Percentiles rank a stretch among this genome's conserved stretches.
Evolutionary conservation across 1,140 invertebrate species (phyloP).

Genomic region (Aphelenchoides avenae): DNA sequence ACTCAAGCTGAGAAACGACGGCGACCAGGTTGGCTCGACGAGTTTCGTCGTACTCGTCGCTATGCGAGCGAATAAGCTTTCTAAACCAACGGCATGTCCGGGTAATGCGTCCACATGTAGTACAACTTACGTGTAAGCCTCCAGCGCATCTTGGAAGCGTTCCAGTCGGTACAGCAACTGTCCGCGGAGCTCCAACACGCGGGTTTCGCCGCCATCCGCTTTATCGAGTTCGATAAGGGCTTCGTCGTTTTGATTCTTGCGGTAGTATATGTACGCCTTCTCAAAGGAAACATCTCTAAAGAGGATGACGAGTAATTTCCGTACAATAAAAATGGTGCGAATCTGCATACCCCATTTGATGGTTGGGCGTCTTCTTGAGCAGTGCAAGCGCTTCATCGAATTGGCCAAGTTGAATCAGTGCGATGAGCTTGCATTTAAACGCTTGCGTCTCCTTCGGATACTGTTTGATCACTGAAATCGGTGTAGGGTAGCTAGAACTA

Average conservation of each 20-base stretch:
- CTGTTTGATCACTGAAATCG: too few species aligned
- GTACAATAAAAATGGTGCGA: too few species aligned
- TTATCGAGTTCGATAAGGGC: constrained; percentile 31
- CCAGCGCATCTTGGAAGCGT: constrained; percentile 33
- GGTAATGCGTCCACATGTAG: neutral
- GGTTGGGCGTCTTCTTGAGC: too few species aligned
- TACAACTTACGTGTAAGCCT: constrained; percentile 37
- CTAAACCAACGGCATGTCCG: constrained; percentile 25
- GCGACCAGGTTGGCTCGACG: constrained; percentile 46
- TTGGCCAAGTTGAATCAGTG: too few species aligned
- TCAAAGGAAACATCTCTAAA: constrained; percentile 37
- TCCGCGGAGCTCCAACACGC: constrained; percentile 37
- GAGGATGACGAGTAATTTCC: too few species aligned
- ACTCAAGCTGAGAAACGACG: constrained; percentile 26
- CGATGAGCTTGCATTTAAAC: too few species aligned
- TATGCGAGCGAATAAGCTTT: constrained; percentile 28
- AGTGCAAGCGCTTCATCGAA: too few species aligned
- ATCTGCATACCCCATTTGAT: too few species aligned
- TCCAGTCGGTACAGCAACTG: constrained; percentile 42
- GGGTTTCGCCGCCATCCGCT: constrained; percentile 18
- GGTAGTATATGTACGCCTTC: constrained; percentile 38
- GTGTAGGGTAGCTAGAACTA: too few species aligned
- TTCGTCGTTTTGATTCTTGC: constrained; percentile 38
- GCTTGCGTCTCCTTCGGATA: too few species aligned
- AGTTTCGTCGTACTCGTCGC: constrained; percentile 43